Evolutionary conservation across 2,113 vertebrate species (phyloP), one percentile per base, ranked within the genome.

Genomic region (Pelecanus crispus): DNA sequence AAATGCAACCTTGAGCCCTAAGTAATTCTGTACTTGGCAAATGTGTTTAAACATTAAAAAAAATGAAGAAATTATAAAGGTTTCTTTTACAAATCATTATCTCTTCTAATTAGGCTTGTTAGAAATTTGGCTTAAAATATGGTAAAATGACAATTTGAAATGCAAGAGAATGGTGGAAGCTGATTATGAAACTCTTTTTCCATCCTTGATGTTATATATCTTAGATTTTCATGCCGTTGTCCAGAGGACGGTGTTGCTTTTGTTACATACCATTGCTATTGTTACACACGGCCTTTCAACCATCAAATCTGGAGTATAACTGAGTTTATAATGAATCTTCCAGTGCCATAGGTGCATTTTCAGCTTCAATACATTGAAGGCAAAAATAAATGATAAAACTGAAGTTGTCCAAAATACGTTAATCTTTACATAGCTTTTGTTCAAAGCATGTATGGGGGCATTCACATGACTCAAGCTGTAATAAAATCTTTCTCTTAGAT

Each of bases 211-310:
- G 2, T 25, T 52, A 34, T 3, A 3, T 29, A 49, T 34, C 15
- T 36, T 28, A 75, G 11, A 40, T 40, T 75, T 92, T 74, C 21
- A 32, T 36, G 10, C 6, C 4, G 12, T 49, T 45, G 28, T 71
- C 11, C 19, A 67, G 25, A 75, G 2, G 10, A 36, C 12, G 67
- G 2, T 4, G 63, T 24, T 1, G 1, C 5, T 65, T 65, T 18
- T 28, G 8, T 49, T 79, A 29, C 9, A 31, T 31, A 56, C 8
- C 16, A 21, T 47, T 0, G 0, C 6, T 81, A 31, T 31, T 77
- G 16, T 42, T 81, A 52, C 31, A 29, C 12, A 44, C 1, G 5
- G 32, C 4, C 1, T 40, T 52, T 42, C 26, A 61, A 0, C 13
- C 40, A 25, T 14, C 4, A 40, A 44, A 61, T 32, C 28, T 66